These are phyloP conservation scores for Camponotus fellah DNA, from an alignment of 2,888 invertebrate species.

Conservation along the genomic window DNA sequence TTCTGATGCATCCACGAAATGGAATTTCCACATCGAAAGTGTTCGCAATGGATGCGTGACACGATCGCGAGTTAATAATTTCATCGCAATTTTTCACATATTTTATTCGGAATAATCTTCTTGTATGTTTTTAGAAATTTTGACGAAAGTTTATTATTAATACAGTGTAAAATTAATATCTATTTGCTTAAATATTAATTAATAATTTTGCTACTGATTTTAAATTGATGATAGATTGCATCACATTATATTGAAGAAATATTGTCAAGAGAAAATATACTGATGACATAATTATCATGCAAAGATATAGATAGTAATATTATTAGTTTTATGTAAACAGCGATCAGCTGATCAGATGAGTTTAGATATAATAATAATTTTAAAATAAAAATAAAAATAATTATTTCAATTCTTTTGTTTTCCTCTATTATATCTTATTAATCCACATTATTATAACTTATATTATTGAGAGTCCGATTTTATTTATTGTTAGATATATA, in stretches of 20 bases:
- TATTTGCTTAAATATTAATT: neutral
- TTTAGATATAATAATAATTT: neutral
- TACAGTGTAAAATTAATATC: too few species aligned
- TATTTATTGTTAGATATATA: too few species aligned
- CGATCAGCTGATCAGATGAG: neutral
- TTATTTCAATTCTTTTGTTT: too few species aligned
- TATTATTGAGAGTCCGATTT: too few species aligned
- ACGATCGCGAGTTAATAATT: neutral
- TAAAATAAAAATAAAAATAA: too few species aligned
- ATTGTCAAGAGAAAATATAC: neutral
- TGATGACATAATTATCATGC: neutral
- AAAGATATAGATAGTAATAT: neutral
- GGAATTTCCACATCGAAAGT: slow-evolving; percentile 10
- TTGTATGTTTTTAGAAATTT: neutral
- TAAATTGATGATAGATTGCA: neutral
- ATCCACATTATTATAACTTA: too few species aligned
- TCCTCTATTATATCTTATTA: too few species aligned
- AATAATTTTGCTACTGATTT: neutral
- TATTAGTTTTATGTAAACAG: neutral
- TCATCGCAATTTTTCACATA: neutral
- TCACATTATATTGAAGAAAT: neutral
- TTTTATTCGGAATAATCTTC: neutral
- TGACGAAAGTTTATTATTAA: neutral
- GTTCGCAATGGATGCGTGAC: neutral
- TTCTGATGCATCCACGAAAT: slow-evolving; percentile 12